Base-by-base conservation (phyloP, 2,797 vertebrate species). In the Podargus strigoides region DNA sequence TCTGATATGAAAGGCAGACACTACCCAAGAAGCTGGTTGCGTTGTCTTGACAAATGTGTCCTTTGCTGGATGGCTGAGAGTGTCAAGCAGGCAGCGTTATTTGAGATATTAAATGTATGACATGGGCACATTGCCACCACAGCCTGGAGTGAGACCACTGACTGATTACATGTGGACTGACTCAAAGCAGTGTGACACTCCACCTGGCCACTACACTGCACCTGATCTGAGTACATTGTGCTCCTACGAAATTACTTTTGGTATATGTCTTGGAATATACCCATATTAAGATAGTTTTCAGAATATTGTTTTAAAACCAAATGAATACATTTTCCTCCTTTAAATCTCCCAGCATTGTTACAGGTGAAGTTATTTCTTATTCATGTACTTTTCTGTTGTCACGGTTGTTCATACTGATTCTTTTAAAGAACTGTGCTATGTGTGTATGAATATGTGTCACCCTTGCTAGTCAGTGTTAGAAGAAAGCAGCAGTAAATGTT, bases 11-110 rank as follows among this genome's bases (percentile, higher is more conserved):
- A 87, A 85, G 36, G 39, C 78, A 59, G 10, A 22, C 59, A 68
- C 55, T 14, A 18, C 62, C 14, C 0, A 17, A 89, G 89, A 47
- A 72, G 49, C 17, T 69, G 39, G n/a, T 90, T 78, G 72, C 21
- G 4, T 68, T 92, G 32, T 85, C 49, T 21, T 93, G 80, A 56
- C 59, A 72, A 70, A 77, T 14, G 36, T 19, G 30, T 64, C 67
- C 82, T 72, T 97, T 86, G 68, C 95, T 81, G 94, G 37, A 94
- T 7, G 41, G 37, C n/a, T 77, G 89, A 90, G 15, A 49, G 62
- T 16, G 32, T 53, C 93, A 69, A 91, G 94, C 91, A 85, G 73
- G 76, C 5, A 55, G 84, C 26, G 2, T 63, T 82, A 53, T 62
- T 8, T 49, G 83, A 60, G 50, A 18, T 58, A 46, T 41, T 70